Base-by-base conservation (phyloP, 2,113 vertebrate species). In the Cryptotis parvus region DNA sequence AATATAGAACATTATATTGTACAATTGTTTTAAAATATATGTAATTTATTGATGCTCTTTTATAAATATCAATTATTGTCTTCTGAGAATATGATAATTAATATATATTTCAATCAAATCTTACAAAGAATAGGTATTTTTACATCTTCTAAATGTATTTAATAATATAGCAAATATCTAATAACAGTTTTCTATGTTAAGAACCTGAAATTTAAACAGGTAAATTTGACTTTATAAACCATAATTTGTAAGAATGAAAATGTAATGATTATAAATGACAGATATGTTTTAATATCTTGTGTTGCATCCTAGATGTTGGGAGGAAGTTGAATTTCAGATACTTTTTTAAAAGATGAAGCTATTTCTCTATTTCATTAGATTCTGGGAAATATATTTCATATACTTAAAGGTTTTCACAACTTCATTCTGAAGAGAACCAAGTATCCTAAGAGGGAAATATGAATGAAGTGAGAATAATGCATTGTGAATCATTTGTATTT, bases 1-100 rank as follows among this genome's bases (percentile, higher is more conserved):
- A 22, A 70, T 37, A 41, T 75, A 70, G 37, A 61, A 49, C 2
- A 65, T 55, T 73, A 33, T 24, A 37, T 20, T 69, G 11, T 14
- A 66, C 81, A 65, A 7, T 31, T 20, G 5, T 72, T 66, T 31
- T 26, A 31, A n/a, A 88, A 49, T 74, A 58, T 12, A 58, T 1
- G 3, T 37, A 10, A 22, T 49, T 72, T 76, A 18, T 83, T 6
- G 29, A 65, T 91, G 27, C 4, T 26, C 6, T 72, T 39, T 68
- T 73, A 39, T 27, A 85, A 77, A 37, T 74, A 15, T 41, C 14
- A 39, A 22, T 14, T 43, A 76, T 58, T 72, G 87, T 66, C 35
- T 80, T 80, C 35, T 78, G 26, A 91, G 39, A 66, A 35, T 83
- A 41, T 89, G 70, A 16, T 49, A 85, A 55, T 81, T 66, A 90